These are phyloP conservation scores for Trypoxylus dichotomus DNA, from an alignment of 1,140 invertebrate species.

Conservation along the genomic window DNA sequence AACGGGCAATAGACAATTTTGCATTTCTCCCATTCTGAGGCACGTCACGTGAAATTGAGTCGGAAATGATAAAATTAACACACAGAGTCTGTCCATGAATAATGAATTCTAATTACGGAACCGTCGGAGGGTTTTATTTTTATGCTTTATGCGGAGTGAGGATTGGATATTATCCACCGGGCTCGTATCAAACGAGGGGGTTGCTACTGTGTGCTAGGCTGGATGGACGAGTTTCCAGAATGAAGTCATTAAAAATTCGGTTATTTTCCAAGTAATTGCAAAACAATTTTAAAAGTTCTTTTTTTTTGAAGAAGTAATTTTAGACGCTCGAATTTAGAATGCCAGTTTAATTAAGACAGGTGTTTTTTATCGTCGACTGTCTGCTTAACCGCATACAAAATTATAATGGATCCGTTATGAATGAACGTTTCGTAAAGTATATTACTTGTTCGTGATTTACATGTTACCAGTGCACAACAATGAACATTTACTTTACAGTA, in stretches of 20 bases:
- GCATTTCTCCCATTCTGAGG: neutral
- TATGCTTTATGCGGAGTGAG: neutral
- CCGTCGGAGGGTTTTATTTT: neutral
- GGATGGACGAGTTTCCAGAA: neutral
- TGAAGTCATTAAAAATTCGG: slow-evolving; percentile 1
- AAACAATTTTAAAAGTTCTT: neutral
- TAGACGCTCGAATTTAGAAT: neutral
- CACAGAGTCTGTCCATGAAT: slow-evolving; percentile 10
- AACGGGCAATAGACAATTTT: neutral
- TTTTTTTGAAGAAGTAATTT: neutral
- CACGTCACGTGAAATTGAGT: slow-evolving; percentile 1
- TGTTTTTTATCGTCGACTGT: neutral
- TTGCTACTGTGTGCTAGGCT: neutral
- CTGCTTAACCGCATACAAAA: neutral
- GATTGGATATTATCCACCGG: neutral
- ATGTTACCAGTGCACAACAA: too few species aligned
- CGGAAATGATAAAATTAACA: slow-evolving; percentile 18
- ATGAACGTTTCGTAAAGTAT: too few species aligned
- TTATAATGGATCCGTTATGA: too few species aligned
- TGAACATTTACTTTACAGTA: too few species aligned
- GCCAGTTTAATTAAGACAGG: neutral
- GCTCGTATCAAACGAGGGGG: neutral
- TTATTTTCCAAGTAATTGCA: slow-evolving; percentile 1
- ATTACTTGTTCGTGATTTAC: too few species aligned
- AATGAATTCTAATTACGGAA: slow-evolving; percentile 21